phyloP scores from a whole-genome alignment of 2,113 vertebrate species.

The Nesoenas mayeri region DNA sequence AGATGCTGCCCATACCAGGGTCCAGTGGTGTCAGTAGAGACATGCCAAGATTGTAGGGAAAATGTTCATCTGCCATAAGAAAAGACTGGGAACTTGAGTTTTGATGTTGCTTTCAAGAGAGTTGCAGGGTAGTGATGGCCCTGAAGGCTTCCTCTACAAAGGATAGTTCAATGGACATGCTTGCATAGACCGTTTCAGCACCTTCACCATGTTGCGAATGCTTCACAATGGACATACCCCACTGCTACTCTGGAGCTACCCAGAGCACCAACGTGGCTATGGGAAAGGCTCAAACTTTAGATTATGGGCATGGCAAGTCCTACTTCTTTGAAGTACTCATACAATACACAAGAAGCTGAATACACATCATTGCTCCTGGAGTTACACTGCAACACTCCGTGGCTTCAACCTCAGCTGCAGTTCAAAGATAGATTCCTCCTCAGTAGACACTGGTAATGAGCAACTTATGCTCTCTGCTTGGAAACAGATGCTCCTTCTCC shows the following conservation, averaged over 20 bases:
- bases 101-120: not conserved
- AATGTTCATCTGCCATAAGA: not conserved
- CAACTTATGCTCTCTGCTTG: not conserved
- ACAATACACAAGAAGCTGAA: not conserved
- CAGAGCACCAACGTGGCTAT: not conserved
- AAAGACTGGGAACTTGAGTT: not conserved
- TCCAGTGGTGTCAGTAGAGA: not conserved
- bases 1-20: not conserved
- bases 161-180: not conserved
- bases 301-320: not conserved
- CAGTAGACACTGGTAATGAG: not conserved
- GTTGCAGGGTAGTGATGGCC: rapidly evolving
- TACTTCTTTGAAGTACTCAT: not conserved
- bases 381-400: not conserved
- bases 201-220: not conserved
- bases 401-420: not conserved
- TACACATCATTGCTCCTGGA: not conserved
- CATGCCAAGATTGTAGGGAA: not conserved
- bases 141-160: not conserved
- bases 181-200: not conserved
- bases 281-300: not conserved
- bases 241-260: not conserved
- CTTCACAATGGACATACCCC: not conserved
- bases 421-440: not conserved
- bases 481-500: not conserved